Evolutionary conservation across 2,113 vertebrate genomes (phyloP).

Genomic region (Oncorhynchus nerka): DNA sequence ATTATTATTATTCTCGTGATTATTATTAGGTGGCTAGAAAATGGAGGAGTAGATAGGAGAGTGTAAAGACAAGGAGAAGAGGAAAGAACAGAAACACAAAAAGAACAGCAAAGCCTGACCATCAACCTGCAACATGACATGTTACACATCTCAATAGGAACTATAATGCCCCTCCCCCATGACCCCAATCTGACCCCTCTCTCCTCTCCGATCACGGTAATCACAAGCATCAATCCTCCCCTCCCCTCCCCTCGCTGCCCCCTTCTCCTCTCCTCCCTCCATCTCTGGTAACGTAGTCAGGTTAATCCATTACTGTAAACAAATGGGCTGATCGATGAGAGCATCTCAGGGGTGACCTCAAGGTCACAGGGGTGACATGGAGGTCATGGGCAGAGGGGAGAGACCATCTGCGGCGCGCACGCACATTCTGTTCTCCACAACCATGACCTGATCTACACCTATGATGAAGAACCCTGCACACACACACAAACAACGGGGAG

Average conservation of each 20-base stretch:
- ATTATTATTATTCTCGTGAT: too few relatives aligned
- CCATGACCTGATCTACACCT: too few relatives aligned
- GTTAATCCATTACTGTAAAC: conserved; percentile 56
- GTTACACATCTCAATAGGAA: background rate
- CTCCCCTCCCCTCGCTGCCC: background rate
- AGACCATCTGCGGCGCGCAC: background rate
- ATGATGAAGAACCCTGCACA: too few relatives aligned
- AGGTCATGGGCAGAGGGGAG: conserved; percentile 2
- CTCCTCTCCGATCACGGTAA: conserved; percentile 6
- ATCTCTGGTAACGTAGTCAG: conserved; percentile 38
- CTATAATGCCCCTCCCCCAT: background rate
- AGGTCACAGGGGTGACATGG: conserved; percentile 20
- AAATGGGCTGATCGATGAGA: conserved; percentile 34
- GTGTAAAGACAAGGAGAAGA: conserved; percentile 9
- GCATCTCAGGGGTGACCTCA: conserved; percentile 12
- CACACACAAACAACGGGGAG: background rate
- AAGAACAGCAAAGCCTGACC: background rate
- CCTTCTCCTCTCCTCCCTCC: background rate
- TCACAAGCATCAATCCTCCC: conserved; percentile 5
- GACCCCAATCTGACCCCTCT: background rate
- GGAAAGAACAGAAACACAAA: background rate
- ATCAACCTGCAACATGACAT: background rate
- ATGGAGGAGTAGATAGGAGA: background rate
- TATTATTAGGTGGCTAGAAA: too few relatives aligned
- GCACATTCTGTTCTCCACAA: too few relatives aligned